Conservation (phyloP, 2,797 vertebrate species). For the Lutjanus argentimaculatus region DNA sequence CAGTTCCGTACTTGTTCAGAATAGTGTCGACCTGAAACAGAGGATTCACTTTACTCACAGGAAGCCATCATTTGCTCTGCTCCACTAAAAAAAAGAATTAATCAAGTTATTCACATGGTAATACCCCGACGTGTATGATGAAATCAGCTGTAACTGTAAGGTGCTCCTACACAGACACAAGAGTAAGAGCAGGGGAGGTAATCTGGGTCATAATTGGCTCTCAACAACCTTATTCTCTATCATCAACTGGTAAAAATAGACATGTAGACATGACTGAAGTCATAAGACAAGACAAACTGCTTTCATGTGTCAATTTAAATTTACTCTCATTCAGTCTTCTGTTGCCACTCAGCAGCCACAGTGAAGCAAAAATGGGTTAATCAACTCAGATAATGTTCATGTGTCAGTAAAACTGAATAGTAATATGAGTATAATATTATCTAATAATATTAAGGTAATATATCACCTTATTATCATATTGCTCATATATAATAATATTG, state of each 20-base stretch:
- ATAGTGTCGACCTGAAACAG: neutral
- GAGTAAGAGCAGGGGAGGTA: neutral
- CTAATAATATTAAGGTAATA: neutral
- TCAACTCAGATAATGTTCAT: neutral
- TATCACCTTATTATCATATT: neutral
- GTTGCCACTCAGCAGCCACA: neutral
- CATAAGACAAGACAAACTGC: neutral
- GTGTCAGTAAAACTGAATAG: neutral
- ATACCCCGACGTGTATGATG: conserved; percentile 1
- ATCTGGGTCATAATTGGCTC: conserved; percentile 2
- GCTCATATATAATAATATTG: neutral
- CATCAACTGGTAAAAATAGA: neutral
- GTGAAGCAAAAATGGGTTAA: neutral
- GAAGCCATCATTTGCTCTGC: neutral
- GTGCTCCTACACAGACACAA: neutral
- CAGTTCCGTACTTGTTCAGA: neutral
- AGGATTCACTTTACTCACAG: conserved; percentile 10
- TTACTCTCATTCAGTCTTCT: neutral
- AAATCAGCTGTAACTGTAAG: conserved; percentile 17
- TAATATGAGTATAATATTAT: neutral
- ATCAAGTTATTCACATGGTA: neutral
- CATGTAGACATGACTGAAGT: neutral
- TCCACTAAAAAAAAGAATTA: neutral
- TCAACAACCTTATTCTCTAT: neutral
- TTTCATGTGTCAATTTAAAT: neutral